Evolutionary conservation across 1,140 invertebrate species (phyloP).

Genomic region (Oryzaephilus surinamensis): DNA sequence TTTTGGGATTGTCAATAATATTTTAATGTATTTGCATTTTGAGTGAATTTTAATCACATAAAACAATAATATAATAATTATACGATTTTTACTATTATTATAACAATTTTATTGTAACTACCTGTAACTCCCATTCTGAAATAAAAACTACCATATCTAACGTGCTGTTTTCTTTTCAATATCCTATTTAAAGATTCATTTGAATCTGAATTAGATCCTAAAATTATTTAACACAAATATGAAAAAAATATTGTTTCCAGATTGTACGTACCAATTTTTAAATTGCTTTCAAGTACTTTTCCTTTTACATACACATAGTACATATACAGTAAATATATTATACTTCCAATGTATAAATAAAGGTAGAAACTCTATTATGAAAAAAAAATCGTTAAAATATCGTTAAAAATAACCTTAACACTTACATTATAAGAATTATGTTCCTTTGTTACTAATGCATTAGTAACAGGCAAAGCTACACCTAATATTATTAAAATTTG

Average conservation of each 20-base stretch:
- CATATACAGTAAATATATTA: constrained; percentile 71
- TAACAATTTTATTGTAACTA: constrained; percentile 19
- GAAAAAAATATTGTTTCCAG: constrained; percentile 14
- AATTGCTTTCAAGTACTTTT: constrained; percentile 42
- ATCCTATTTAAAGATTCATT: constrained; percentile 20
- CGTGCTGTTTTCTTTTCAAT: constrained; percentile 10
- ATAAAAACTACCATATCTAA: constrained; percentile 64
- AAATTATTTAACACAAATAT: not conserved
- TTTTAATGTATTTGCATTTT: too few relatives aligned
- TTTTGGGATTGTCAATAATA: too few relatives aligned
- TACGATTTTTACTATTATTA: not conserved
- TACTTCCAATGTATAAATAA: constrained; percentile 67
- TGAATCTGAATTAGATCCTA: constrained; percentile 30
- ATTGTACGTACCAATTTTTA: constrained; percentile 38
- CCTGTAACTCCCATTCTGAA: constrained; percentile 69
- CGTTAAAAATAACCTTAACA: constrained; percentile 55
- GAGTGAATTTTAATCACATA: too few relatives aligned
- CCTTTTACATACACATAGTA: constrained; percentile 61
- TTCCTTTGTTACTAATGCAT: constrained; percentile 9
- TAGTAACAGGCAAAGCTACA: constrained; percentile 54
- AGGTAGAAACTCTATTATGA: constrained; percentile 75
- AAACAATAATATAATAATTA: not conserved
- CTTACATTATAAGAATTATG: constrained; percentile 10
- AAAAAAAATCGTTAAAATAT: constrained; percentile 49
- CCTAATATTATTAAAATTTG: constrained; percentile 71